These are phyloP conservation scores for Atherinosoma microstoma DNA, from an alignment of 2,797 vertebrate species.

Conservation along the genomic window DNA sequence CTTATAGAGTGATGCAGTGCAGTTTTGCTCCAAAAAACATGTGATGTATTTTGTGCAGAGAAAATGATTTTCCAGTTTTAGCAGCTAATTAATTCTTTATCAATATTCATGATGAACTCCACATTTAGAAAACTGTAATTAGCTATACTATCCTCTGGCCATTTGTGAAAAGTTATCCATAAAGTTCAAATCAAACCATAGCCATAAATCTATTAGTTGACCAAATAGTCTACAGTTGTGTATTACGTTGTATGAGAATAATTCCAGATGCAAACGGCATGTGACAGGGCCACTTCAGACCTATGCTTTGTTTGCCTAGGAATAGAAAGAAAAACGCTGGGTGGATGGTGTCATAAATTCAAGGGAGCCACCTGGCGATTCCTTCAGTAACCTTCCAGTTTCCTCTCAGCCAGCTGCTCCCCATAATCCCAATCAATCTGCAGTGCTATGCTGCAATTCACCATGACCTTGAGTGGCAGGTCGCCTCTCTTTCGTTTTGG, in stretches of 20 bases:
- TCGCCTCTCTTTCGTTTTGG: constrained; percentile 65
- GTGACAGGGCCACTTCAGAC: constrained; percentile 54
- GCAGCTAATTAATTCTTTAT: constrained; percentile 87
- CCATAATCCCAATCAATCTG: constrained; percentile 82
- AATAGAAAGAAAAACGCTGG: constrained; percentile 48
- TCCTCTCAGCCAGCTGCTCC: constrained; percentile 85
- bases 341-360: constrained; percentile 76
- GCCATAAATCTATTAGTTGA: constrained; percentile 57
- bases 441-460: constrained; percentile 62
- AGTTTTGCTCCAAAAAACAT: constrained; percentile 75
- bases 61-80: constrained; percentile 84
- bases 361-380: constrained; percentile 83
- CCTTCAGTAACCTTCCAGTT: constrained; percentile 82
- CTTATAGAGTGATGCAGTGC: constrained; percentile 53
- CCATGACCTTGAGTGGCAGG: constrained; percentile 81
- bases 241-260: constrained; percentile 33
- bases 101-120: constrained; percentile 86
- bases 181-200: constrained; percentile 59
- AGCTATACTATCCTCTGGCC: constrained; percentile 79
- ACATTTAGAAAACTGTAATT: constrained; percentile 81
- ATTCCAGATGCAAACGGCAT: constrained; percentile 40
- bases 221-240: constrained; percentile 29
- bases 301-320: constrained; percentile 42
- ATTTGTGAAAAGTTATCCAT: constrained; percentile 71
- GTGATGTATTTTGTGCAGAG: constrained; percentile 80